Percentiles rank a stretch among this genome's conserved stretches.
Evolutionary conservation across 30 jellyfish, hydroid and myxozoan genomes (phyloP).

Genomic region (Turritopsis rubra): DNA sequence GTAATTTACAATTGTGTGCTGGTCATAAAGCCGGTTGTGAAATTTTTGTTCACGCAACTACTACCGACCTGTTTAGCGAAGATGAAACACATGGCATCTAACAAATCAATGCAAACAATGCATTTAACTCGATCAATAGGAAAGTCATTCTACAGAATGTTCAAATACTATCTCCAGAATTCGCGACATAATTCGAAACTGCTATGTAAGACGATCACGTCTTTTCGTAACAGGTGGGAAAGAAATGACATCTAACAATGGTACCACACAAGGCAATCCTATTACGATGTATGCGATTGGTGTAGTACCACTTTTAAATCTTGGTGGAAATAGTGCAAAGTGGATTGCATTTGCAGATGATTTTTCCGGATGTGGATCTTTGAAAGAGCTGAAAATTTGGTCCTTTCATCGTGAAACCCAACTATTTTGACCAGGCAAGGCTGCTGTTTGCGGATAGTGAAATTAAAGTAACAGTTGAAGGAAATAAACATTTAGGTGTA

Average conservation of each 20-base stretch:
- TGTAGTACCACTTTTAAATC: too few species aligned
- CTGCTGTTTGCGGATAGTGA: too few species aligned
- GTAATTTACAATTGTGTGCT: neutral
- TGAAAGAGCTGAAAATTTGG: too few species aligned
- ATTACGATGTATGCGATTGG: too few species aligned
- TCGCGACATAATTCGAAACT: neutral
- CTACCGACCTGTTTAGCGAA: neutral
- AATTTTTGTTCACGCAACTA: neutral
- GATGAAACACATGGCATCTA: neutral
- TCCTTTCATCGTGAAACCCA: too few species aligned
- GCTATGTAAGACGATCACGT: neutral
- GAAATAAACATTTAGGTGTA: too few species aligned
- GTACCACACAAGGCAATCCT: neutral
- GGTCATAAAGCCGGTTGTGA: neutral
- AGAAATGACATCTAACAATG: neutral
- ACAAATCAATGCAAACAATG: conserved; percentile 36
- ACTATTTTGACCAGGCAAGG: too few species aligned
- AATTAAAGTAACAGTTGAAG: too few species aligned
- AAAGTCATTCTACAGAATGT: conserved; percentile 34
- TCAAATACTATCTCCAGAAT: conserved; percentile 26
- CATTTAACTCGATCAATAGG: conserved; percentile 35
- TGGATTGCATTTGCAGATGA: too few species aligned
- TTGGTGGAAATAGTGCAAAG: too few species aligned
- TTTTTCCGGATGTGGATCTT: too few species aligned
- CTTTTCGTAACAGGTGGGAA: neutral